Evolutionary conservation across 2,113 vertebrate genomes (phyloP).

Genomic region (Charadrius vociferus): DNA sequence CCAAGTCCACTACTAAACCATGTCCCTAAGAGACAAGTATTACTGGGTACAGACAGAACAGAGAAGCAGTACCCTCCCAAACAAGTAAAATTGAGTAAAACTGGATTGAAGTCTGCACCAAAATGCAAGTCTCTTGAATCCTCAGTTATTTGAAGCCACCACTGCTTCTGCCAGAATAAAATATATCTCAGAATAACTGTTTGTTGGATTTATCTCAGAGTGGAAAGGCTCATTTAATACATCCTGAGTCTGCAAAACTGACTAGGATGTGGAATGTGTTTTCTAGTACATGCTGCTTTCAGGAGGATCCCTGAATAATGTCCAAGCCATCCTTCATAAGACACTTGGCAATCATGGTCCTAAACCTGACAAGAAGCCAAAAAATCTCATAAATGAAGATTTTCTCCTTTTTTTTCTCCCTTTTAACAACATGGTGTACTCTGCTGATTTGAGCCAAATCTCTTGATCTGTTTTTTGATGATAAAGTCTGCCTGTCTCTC

Average conservation of each 20-base stretch:
- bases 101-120: neutral
- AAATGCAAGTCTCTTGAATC: neutral
- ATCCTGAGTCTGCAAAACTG: slow-evolving; percentile 24
- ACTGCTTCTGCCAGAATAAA: neutral
- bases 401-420: neutral
- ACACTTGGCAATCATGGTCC: neutral
- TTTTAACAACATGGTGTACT: neutral
- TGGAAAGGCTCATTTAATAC: neutral
- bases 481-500: neutral
- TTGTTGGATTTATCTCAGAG: neutral
- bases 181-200: neutral
- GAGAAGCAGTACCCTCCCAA: neutral
- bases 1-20: neutral
- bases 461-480: neutral
- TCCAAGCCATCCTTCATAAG: neutral
- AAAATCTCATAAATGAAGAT: neutral
- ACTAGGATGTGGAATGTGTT: neutral
- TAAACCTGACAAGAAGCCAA: neutral
- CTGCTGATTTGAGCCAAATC: neutral
- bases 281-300: neutral
- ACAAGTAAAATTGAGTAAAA: neutral
- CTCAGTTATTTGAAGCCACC: neutral
- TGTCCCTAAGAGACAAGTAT: neutral
- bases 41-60: neutral
- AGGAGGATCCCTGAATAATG: slow-evolving; percentile 8